Conservation (phyloP, 2,113 vertebrate species). For the Polyodon spathula region DNA sequence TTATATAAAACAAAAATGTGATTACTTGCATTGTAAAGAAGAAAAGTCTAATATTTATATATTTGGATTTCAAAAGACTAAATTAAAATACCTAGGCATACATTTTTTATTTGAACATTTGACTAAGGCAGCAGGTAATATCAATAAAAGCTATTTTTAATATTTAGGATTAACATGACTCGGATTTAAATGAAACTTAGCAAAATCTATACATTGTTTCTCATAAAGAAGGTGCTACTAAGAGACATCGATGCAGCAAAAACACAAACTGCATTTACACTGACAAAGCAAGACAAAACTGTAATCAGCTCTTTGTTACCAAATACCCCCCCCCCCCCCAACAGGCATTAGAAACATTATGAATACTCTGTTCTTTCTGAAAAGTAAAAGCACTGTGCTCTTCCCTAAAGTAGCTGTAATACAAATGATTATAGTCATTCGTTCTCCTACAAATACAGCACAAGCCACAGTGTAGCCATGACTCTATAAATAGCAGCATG, state of each 20-base stretch:
- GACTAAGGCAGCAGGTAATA: no score
- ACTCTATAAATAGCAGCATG: constrained; percentile 27
- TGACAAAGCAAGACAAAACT: constrained; percentile 25
- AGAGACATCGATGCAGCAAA: constrained; percentile 37
- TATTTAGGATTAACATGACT: no score
- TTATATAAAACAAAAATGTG: no score
- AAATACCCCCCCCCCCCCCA: constrained; percentile 27
- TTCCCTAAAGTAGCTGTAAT: constrained; percentile 17
- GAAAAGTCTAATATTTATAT: no score
- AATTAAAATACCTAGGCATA: no score
- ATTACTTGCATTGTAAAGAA: no score
- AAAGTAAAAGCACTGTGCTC: constrained; percentile 31
- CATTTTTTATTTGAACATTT: no score
- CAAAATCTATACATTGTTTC: no score
- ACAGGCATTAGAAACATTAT: constrained; percentile 28
- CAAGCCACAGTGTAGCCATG: constrained; percentile 20
- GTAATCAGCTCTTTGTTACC: constrained; percentile 36
- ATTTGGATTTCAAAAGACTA: no score
- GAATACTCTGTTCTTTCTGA: constrained; percentile 34
- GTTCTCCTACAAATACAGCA: constrained; percentile 23
- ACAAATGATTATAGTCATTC: constrained; percentile 29
- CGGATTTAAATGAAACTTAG: no score
- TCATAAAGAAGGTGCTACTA: no score
- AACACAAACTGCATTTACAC: constrained; percentile 12
- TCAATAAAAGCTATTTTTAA: no score